phyloP scores from a whole-genome alignment of 2,888 invertebrate genomes.

The Phragmatobia fuliginosa region DNA sequence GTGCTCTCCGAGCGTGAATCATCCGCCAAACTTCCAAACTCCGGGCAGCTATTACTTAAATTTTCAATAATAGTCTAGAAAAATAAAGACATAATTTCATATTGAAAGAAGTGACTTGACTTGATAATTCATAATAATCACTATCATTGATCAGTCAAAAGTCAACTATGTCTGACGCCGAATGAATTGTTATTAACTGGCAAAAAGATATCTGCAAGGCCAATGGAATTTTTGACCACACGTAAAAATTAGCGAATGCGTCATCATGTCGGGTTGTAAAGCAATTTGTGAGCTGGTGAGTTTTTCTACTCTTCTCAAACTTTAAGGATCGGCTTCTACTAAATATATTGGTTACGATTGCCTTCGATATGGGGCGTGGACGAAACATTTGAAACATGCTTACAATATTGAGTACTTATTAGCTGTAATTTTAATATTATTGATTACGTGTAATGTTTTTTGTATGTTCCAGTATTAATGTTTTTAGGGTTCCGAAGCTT shows the following conservation, averaged over 20 bases:
- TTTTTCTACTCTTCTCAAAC: not conserved
- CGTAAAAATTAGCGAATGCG: not conserved
- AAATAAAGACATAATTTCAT: not conserved
- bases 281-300: not conserved
- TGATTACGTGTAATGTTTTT: too few relatives aligned
- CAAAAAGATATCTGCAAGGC: slow-evolving; percentile 36
- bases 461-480: too few relatives aligned
- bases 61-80: not conserved
- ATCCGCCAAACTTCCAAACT: too few relatives aligned
- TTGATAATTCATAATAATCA: slow-evolving; percentile 32
- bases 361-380: not conserved
- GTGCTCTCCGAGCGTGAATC: too few relatives aligned
- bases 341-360: not conserved
- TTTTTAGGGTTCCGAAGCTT: too few relatives aligned
- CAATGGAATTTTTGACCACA: slow-evolving; percentile 28
- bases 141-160: slow-evolving; percentile 45
- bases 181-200: slow-evolving; percentile 45
- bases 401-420: not conserved
- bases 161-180: slow-evolving; percentile 37
- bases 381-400: not conserved
- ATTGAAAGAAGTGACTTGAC: not conserved
- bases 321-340: not conserved
- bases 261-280: not conserved
- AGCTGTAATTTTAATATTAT: too few relatives aligned
- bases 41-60: not conserved